Percentiles rank a stretch among this genome's conserved stretches.
Conservation (phyloP, 2,888 invertebrate species). For the Baccha elongata region DNA sequence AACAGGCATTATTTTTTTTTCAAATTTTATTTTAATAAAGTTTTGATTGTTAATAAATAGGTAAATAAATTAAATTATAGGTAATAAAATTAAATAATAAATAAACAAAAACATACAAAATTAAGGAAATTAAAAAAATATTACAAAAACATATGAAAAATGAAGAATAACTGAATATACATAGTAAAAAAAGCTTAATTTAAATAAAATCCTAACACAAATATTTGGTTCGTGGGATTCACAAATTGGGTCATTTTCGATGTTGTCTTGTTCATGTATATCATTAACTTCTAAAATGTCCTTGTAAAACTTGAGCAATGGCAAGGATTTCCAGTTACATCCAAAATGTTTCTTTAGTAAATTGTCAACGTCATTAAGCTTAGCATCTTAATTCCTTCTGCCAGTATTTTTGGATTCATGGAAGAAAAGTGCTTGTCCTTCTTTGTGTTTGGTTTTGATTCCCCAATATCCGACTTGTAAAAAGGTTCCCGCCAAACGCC, state of each 20-base stretch:
- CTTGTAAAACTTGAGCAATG: not conserved
- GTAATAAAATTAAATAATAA: no score
- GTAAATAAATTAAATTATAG: no score
- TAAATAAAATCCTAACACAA: not conserved
- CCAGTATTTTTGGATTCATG: not conserved
- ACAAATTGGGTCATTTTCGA: not conserved
- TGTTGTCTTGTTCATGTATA: not conserved
- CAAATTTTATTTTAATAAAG: no score
- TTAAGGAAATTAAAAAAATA: no score
- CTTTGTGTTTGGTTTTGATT: constrained; percentile 2
- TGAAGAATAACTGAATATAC: no score
- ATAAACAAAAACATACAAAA: no score
- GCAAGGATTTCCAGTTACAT: not conserved
- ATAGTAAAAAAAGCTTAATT: no score
- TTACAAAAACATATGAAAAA: no score
- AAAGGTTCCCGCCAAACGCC: constrained; percentile 8
- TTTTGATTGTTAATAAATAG: no score
- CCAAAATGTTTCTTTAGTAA: no score
- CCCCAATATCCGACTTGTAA: constrained; percentile 22
- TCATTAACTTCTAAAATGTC: not conserved
- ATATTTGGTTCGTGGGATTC: not conserved
- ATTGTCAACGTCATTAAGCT: not conserved
- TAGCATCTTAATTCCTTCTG: not conserved
- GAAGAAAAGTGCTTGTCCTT: not conserved
- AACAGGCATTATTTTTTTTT: not conserved